phyloP scores from a whole-genome alignment of 2,888 invertebrate genomes.

The Thereva unica region DNA sequence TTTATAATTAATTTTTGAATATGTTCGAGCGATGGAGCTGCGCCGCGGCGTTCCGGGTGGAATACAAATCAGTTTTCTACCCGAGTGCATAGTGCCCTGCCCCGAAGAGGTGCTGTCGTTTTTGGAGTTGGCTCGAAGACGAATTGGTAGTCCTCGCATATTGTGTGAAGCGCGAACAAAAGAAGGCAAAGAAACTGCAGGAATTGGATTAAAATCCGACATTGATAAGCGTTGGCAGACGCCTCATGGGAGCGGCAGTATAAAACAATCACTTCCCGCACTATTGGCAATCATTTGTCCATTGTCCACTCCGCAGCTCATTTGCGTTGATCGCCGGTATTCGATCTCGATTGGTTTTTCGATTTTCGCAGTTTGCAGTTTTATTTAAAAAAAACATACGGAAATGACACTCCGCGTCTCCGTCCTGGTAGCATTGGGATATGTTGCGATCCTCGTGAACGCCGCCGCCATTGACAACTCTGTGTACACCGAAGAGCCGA shows the following conservation, averaged over 20 bases:
- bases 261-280: slow-evolving; percentile 56
- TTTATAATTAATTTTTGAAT: slow-evolving; percentile 23
- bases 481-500: slow-evolving; percentile 58
- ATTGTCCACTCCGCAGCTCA: slow-evolving; percentile 53
- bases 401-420: slow-evolving; percentile 54
- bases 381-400: slow-evolving; percentile 4
- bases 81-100: background rate
- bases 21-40: slow-evolving; percentile 6
- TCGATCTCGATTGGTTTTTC: slow-evolving; percentile 8
- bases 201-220: slow-evolving; percentile 41
- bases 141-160: slow-evolving; percentile 20
- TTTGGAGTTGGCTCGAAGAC: slow-evolving; percentile 29
- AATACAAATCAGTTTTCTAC: slow-evolving; percentile 34
- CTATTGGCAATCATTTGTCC: slow-evolving; percentile 57
- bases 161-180: slow-evolving; percentile 22
- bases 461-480: slow-evolving; percentile 62
- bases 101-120: slow-evolving; percentile 7
- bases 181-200: slow-evolving; percentile 52
- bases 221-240: slow-evolving; percentile 14
- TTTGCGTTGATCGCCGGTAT: slow-evolving; percentile 36
- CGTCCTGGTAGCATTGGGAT: slow-evolving; percentile 62
- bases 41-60: background rate
- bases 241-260: slow-evolving; percentile 57
- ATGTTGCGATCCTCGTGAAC: slow-evolving; percentile 62
- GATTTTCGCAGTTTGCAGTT: slow-evolving; percentile 12